These are phyloP conservation scores for Halcyon leucocephala DNA, from an alignment of 2,797 vertebrate genomes.

Conservation along the genomic window DNA sequence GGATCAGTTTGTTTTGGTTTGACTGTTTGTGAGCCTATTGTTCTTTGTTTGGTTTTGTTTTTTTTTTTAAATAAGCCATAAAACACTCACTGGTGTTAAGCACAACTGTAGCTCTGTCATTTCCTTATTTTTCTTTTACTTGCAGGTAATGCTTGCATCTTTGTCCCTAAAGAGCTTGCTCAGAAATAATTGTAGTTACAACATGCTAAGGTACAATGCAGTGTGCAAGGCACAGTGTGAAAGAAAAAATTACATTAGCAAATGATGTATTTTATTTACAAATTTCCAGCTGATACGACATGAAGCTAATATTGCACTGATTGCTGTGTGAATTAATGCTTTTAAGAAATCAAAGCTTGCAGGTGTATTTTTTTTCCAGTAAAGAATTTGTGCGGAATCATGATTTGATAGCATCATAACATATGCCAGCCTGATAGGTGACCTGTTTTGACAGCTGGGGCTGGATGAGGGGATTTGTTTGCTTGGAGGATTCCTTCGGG, in stretches of 20 bases:
- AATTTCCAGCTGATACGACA: neutral
- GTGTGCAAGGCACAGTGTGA: neutral
- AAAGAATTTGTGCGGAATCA: neutral
- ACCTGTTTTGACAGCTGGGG: slow-evolving; percentile 57
- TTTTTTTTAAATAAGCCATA: neutral
- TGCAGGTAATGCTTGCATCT: neutral
- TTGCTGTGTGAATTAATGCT: neutral
- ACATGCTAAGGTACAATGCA: neutral
- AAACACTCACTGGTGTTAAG: neutral
- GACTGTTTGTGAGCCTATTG: no score
- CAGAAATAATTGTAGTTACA: neutral
- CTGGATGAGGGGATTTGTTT: slow-evolving; percentile 48
- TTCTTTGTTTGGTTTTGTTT: neutral
- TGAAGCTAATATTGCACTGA: neutral
- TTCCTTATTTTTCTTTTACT: slow-evolving; percentile 5
- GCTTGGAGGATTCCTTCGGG: slow-evolving; percentile 44
- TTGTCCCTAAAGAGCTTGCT: slow-evolving; percentile 1
- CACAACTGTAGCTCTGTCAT: neutral
- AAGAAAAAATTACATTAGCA: neutral
- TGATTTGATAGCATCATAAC: neutral
- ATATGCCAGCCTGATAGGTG: slow-evolving; percentile 30
- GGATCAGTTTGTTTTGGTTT: no score
- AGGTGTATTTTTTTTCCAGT: neutral
- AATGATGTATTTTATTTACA: neutral
- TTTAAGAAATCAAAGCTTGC: neutral